Evolutionary conservation across 37 sponge, comb jelly and placozoan species (phyloP).

Genomic region (Eunapius fragilis): DNA sequence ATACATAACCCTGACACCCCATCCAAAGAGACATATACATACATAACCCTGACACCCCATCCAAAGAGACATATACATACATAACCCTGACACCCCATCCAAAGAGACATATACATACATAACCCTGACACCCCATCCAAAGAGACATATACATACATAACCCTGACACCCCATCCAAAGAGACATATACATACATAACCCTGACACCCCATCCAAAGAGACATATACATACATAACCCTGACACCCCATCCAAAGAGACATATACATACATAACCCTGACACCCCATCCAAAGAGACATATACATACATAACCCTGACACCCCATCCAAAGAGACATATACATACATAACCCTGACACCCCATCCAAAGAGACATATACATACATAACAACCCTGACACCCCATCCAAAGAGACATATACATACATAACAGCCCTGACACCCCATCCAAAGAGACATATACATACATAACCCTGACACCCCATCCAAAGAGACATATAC

Average conservation of each 20-base stretch:
- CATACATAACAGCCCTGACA: not conserved
- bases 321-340: not conserved
- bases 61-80: not conserved
- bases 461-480: no score
- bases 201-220: no score
- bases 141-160: not conserved
- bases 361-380: no score
- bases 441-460: not conserved
- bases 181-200: no score
- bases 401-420: not conserved
- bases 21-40: not conserved
- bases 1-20: not conserved
- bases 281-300: no score
- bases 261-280: no score
- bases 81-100: not conserved
- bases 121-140: no score
- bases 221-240: not conserved
- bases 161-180: not conserved
- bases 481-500: no score
- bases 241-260: not conserved
- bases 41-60: no score
- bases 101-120: no score
- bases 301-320: not conserved
- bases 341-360: no score
- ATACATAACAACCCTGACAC: not conserved